Conservation (phyloP, 2,113 vertebrate species). For the Salvelinus alpinus region DNA sequence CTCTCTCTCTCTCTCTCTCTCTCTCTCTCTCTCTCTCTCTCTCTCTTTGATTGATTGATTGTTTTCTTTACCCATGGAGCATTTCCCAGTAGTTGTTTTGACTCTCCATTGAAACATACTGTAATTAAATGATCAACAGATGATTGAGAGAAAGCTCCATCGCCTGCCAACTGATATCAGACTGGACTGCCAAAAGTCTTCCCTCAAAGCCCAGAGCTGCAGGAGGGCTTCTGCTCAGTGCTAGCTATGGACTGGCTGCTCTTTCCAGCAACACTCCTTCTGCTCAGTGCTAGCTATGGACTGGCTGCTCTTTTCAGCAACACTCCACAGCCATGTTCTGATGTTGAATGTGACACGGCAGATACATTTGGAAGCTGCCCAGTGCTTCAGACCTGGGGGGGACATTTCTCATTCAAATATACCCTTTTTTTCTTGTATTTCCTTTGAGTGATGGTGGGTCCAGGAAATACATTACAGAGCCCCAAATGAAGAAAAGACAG, state of each 20-base stretch:
- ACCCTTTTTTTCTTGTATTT: neutral
- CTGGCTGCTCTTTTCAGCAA: neutral
- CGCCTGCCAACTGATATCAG: conserved; percentile 54
- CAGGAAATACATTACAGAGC: no score
- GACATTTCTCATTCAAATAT: neutral
- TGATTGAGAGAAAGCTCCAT: conserved; percentile 49
- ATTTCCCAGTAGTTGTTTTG: conserved; percentile 7
- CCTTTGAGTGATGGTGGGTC: no score
- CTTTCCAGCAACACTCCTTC: no score
- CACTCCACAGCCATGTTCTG: neutral
- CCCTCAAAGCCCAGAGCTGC: conserved; percentile 49
- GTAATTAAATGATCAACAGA: conserved; percentile 68
- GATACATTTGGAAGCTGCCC: neutral
- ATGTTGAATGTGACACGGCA: neutral
- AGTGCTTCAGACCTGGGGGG: neutral
- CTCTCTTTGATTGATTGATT: neutral
- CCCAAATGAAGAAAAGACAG: no score
- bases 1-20: no score
- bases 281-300: neutral
- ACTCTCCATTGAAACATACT: conserved; percentile 49
- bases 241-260: neutral
- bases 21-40: no score
- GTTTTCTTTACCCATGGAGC: neutral
- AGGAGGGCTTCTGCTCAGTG: conserved; percentile 24
- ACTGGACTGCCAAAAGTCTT: conserved; percentile 49